Conservation (phyloP, 37 sponge, comb jelly and placozoan species). For the Oscarella lobularis region DNA sequence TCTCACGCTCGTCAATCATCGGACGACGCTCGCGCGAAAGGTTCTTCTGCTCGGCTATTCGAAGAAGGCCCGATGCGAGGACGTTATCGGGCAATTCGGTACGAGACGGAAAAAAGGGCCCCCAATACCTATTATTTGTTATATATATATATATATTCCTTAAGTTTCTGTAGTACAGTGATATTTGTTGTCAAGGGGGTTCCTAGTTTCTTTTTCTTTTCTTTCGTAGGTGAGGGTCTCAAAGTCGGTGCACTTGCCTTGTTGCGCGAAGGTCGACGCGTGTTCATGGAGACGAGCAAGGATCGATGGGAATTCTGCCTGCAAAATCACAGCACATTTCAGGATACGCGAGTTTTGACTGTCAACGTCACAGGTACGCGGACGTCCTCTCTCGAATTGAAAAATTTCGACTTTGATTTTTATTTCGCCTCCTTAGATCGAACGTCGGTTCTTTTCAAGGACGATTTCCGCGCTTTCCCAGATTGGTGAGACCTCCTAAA, state of each 20-base stretch:
- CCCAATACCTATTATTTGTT: too few species aligned
- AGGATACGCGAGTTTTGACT: constrained; percentile 31
- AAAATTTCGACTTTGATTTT: neutral
- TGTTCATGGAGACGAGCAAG: constrained; percentile 21
- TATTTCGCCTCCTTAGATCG: constrained; percentile 1
- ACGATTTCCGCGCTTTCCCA: too few species aligned
- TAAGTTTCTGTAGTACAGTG: too few species aligned
- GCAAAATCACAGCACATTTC: constrained; percentile 16
- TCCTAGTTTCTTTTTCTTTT: neutral
- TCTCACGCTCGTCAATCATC: constrained; percentile 26
- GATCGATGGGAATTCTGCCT: constrained; percentile 33
- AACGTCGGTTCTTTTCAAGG: too few species aligned
- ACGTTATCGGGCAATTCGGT: constrained; percentile 58
- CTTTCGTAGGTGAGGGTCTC: constrained; percentile 34
- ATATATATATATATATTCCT: too few species aligned
- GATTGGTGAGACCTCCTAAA: too few species aligned
- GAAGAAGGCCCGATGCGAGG: constrained; percentile 20
- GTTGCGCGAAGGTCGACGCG: constrained; percentile 15
- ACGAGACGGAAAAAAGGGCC: too few species aligned
- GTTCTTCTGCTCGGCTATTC: constrained; percentile 40
- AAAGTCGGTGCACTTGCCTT: constrained; percentile 45
- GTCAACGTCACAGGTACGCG: constrained; percentile 8
- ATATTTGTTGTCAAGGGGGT: too few species aligned
- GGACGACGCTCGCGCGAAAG: constrained; percentile 18
- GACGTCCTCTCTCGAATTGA: constrained; percentile 11